Percentiles rank a stretch among this genome's conserved stretches.
These are phyloP conservation scores for Philotrypesis tridentata DNA, from an alignment of 1,140 invertebrate species.

Conservation along the genomic window DNA sequence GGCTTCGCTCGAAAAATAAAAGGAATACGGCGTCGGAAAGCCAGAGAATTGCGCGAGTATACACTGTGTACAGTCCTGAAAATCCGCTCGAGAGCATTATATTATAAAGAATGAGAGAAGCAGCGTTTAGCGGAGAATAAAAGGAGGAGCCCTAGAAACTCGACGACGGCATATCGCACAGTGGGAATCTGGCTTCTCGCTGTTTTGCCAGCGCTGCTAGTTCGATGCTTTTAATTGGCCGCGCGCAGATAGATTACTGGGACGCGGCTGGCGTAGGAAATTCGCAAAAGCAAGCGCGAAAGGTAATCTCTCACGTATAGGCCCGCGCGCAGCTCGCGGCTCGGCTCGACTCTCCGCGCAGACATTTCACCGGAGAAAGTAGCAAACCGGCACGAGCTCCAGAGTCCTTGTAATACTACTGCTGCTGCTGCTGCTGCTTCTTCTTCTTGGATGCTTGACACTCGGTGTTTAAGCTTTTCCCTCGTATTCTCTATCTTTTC, in stretches of 20 bases:
- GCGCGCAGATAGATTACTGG: slow-evolving; percentile 44
- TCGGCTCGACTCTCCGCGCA: no score
- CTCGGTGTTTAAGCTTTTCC: no score
- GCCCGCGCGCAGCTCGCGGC: slow-evolving; percentile 65
- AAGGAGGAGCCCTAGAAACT: not conserved
- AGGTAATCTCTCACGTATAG: slow-evolving; percentile 66
- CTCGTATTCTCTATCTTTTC: no score
- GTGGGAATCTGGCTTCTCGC: not conserved
- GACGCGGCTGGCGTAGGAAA: slow-evolving; percentile 49
- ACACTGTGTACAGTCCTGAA: no score
- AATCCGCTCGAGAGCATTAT: no score
- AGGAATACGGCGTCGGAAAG: no score
- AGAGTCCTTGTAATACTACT: no score
- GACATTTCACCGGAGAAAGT: slow-evolving; percentile 72
- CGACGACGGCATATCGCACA: not conserved
- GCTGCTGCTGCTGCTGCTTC: no score
- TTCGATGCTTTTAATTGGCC: slow-evolving; percentile 44
- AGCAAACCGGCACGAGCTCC: slow-evolving; percentile 55
- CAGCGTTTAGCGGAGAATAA: not conserved
- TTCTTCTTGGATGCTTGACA: no score
- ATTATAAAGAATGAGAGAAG: not conserved
- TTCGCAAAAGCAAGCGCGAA: slow-evolving; percentile 52
- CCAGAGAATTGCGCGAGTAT: no score
- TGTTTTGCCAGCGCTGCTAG: not conserved
- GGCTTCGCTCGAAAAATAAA: no score